Conservation (phyloP, 2,888 invertebrate species). For the Amphimallon solstitiale region DNA sequence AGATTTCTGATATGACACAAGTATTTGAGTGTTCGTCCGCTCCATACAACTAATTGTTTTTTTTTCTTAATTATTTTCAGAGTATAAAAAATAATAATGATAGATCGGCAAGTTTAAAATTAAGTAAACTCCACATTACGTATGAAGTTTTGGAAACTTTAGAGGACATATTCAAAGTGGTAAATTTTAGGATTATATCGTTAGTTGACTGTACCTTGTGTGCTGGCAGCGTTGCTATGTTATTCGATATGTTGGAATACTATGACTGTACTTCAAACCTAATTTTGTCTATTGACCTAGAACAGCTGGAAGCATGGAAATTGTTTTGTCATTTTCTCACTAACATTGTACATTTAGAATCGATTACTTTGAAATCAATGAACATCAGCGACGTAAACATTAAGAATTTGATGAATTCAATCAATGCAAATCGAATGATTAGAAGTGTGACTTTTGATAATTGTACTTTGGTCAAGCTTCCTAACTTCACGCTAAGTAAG, state of each 20-base stretch:
- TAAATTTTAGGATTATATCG: constrained; percentile 56
- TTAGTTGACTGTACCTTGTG: constrained; percentile 57
- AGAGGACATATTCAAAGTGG: constrained; percentile 57
- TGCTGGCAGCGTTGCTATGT: constrained; percentile 55
- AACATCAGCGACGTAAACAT: constrained; percentile 55
- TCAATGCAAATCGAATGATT: constrained; percentile 54
- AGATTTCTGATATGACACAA: not conserved
- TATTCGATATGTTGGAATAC: constrained; percentile 58
- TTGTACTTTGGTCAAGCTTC: constrained; percentile 54
- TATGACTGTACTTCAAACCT: constrained; percentile 57
- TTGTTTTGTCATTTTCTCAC: constrained; percentile 55
- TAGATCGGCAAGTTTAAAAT: constrained; percentile 56
- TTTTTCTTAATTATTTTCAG: constrained; percentile 45
- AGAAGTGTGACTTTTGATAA: constrained; percentile 57
- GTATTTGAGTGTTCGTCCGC: not conserved
- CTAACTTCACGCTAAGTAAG: constrained; percentile 57
- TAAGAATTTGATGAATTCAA: constrained; percentile 51
- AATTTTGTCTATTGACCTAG: constrained; percentile 54
- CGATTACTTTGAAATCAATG: constrained; percentile 55
- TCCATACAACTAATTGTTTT: not conserved
- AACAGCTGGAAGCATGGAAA: constrained; percentile 56
- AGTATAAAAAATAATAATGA: constrained; percentile 58
- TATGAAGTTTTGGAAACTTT: constrained; percentile 58
- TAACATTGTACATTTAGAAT: constrained; percentile 53
- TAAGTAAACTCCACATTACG: constrained; percentile 54